phyloP scores from a whole-genome alignment of 1,140 invertebrate genomes.

The Drosophila bifasciata region DNA sequence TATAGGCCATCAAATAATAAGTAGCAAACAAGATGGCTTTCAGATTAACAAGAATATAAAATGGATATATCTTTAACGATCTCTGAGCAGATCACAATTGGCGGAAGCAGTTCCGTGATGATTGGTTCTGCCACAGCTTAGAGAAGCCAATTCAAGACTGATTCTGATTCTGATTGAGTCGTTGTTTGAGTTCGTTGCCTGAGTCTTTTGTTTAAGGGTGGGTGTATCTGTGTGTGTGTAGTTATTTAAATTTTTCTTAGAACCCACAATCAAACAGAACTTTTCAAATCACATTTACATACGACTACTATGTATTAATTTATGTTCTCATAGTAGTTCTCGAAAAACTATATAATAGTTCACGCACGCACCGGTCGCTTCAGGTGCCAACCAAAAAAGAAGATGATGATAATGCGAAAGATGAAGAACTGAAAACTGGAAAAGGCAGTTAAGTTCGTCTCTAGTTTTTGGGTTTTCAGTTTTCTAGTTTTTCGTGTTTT shows the following conservation, averaged over 20 bases:
- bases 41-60: constrained; percentile 30
- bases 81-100: constrained; percentile 36
- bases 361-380: constrained; percentile 32
- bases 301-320: constrained; percentile 10
- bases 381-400: constrained; percentile 11
- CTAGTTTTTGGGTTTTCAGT: constrained; percentile 17
- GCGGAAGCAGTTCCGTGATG: constrained; percentile 58
- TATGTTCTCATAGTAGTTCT: constrained; percentile 28
- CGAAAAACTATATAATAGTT: constrained; percentile 51
- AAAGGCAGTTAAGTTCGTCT: constrained; percentile 35
- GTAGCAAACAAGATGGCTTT: constrained; percentile 29
- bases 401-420: constrained; percentile 30
- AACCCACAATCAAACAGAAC: background rate
- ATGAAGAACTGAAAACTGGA: constrained; percentile 60
- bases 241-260: constrained; percentile 30
- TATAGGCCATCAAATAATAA: constrained; percentile 57
- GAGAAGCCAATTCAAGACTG: constrained; percentile 27
- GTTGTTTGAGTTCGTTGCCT: constrained; percentile 38
- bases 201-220: constrained; percentile 43
- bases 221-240: constrained; percentile 12
- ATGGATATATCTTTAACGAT: constrained; percentile 10
- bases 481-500: constrained; percentile 72
- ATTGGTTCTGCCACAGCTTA: constrained; percentile 26
- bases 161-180: constrained; percentile 22
- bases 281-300: constrained; percentile 11